Evolutionary conservation across 2,113 vertebrate species (phyloP).

Genomic region (Heliornis fulica): DNA sequence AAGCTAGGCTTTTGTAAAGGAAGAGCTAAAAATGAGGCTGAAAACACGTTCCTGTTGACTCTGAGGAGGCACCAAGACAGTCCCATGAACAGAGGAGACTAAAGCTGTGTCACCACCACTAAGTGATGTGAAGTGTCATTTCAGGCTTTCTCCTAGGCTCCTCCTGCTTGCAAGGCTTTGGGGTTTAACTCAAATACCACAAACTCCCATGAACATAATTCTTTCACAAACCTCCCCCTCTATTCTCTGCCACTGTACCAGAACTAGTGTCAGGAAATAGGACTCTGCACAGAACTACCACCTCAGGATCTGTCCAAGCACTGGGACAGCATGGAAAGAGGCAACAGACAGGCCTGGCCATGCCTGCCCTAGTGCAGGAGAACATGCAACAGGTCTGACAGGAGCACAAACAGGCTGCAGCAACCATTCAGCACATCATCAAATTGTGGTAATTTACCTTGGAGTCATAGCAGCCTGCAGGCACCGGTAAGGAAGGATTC

Average conservation of each 20-base stretch:
- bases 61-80: not conserved
- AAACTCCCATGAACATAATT: not conserved
- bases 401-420: not conserved
- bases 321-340: not conserved
- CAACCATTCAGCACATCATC: not conserved
- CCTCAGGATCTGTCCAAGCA: not conserved
- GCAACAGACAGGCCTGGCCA: not conserved
- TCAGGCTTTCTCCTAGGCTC: not conserved
- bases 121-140: not conserved
- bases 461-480: constrained; percentile 88
- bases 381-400: not conserved
- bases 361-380: not conserved
- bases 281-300: not conserved
- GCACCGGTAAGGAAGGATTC: constrained; percentile 69
- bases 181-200: not conserved
- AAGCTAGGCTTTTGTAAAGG: not conserved
- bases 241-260: not conserved
- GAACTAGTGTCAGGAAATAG: not conserved
- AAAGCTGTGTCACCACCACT: not conserved
- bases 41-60: not conserved
- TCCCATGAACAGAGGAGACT: not conserved
- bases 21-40: not conserved
- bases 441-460: constrained; percentile 75
- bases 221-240: not conserved
- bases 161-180: not conserved